These are phyloP conservation scores for Valencia hispanica DNA, from an alignment of 2,797 vertebrate species.

Conservation along the genomic window DNA sequence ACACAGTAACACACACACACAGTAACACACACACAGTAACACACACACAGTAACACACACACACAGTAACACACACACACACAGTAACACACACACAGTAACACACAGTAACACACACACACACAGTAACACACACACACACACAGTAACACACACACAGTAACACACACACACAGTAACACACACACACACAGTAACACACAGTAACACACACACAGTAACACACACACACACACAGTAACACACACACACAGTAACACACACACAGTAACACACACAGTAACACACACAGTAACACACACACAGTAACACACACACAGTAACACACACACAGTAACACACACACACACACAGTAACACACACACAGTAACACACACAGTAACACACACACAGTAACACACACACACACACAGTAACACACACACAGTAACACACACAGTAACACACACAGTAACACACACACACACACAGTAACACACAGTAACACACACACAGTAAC, in stretches of 20 bases:
- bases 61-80: background rate
- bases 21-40: too few species aligned
- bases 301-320: background rate
- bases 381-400: too few species aligned
- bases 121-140: conserved; percentile 18
- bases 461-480: too few species aligned
- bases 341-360: background rate
- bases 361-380: too few species aligned
- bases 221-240: background rate
- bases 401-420: background rate
- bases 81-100: background rate
- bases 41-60: conserved; percentile 4
- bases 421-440: background rate
- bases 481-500: conserved; percentile 6
- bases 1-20: conserved; percentile 2
- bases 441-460: too few species aligned
- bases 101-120: too few species aligned
- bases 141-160: background rate
- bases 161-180: background rate
- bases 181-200: too few species aligned
- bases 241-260: too few species aligned
- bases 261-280: too few species aligned
- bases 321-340: too few species aligned
- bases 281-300: background rate
- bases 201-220: conserved; percentile 5